These are phyloP conservation scores for Shinisaurus crocodilurus DNA, from an alignment of 2,113 vertebrate species.

Conservation along the genomic window DNA sequence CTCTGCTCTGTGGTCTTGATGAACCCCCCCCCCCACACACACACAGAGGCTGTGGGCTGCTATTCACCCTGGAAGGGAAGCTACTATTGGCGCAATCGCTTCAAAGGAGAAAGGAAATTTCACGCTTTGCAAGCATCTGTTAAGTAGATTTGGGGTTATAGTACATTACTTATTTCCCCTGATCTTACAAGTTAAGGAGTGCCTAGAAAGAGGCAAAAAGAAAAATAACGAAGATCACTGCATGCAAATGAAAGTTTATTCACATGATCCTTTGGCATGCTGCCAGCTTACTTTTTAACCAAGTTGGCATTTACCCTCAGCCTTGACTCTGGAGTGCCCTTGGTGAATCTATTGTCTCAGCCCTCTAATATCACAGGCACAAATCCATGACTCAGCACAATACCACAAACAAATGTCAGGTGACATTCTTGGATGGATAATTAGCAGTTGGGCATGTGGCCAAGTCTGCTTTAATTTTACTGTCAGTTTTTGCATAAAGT, in stretches of 20 bases:
- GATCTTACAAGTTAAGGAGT: neutral
- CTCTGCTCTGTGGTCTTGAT: neutral
- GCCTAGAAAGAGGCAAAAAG: neutral
- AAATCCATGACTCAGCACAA: neutral
- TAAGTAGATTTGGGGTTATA: neutral
- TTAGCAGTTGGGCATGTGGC: neutral
- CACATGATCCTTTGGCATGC: neutral
- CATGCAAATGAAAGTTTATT: neutral
- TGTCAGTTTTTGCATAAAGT: neutral
- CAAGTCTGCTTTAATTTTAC: neutral
- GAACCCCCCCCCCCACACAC: neutral
- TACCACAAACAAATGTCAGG: neutral
- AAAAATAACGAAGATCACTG: neutral
- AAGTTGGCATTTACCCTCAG: neutral
- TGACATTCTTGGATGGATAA: neutral
- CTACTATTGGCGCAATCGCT: neutral
- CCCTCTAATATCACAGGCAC: neutral
- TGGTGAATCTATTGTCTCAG: neutral
- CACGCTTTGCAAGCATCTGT: neutral
- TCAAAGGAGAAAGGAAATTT: constrained; percentile 21
- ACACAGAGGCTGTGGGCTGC: no score
- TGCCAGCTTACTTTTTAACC: neutral
- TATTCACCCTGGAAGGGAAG: neutral
- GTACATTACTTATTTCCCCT: neutral
- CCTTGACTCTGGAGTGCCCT: neutral